Conservation (phyloP, 2,888 invertebrate genomes). For the Tachina grossa region DNA sequence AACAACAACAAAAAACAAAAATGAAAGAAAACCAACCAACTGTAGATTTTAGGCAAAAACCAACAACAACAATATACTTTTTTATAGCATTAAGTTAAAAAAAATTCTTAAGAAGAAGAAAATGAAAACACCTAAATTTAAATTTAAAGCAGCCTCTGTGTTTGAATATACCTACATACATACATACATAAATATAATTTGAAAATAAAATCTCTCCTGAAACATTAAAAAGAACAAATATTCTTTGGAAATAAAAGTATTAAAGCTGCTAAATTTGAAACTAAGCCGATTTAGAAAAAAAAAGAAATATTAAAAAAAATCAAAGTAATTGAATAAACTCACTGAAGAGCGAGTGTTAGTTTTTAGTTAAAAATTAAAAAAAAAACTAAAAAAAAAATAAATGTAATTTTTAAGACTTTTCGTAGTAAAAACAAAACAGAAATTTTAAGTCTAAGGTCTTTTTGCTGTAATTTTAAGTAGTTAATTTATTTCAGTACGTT, state of each 20-base stretch:
- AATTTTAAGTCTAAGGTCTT: constrained; percentile 56
- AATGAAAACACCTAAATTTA: constrained; percentile 27
- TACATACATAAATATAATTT: constrained; percentile 44
- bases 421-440: constrained; percentile 55
- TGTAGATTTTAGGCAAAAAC: constrained; percentile 50
- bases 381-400: constrained; percentile 14
- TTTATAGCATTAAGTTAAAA: constrained; percentile 59
- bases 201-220: constrained; percentile 27
- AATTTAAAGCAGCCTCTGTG: constrained; percentile 56
- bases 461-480: constrained; percentile 80
- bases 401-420: constrained; percentile 55
- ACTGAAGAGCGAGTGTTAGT: constrained; percentile 39
- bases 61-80: constrained; percentile 41
- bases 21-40: constrained; percentile 45
- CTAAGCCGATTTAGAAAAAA: constrained; percentile 51
- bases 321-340: constrained; percentile 60
- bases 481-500: constrained; percentile 77
- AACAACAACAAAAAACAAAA: background rate
- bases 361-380: constrained; percentile 57
- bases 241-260: constrained; percentile 66
- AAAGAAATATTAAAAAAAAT: constrained; percentile 48
- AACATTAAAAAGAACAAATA: constrained; percentile 52
- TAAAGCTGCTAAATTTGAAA: constrained; percentile 60
- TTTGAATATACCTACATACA: constrained; percentile 33
- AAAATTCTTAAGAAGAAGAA: constrained; percentile 43